Percentiles rank a stretch among this genome's conserved stretches.
phyloP scores from a whole-genome alignment of 2,797 vertebrate species.

The Oryzias sinensis region DNA sequence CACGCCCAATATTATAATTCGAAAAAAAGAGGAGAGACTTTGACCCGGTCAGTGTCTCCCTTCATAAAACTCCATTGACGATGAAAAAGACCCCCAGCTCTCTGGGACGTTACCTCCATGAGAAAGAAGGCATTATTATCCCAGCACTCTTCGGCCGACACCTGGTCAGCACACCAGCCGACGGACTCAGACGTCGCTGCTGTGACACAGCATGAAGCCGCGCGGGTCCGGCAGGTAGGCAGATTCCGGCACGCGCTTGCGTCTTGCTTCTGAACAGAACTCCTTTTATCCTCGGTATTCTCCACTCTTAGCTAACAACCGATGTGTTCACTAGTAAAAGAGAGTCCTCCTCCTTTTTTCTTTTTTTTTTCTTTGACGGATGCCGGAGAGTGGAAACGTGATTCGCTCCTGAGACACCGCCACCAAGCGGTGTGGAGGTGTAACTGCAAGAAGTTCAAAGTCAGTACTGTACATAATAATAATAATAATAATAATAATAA shows the following conservation, averaged over 20 bases:
- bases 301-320: conserved; percentile 27
- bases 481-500: background rate
- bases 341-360: conserved; percentile 27
- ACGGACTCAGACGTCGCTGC: conserved; percentile 49
- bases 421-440: conserved; percentile 47
- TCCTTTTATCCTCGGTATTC: conserved; percentile 41
- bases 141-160: conserved; percentile 48
- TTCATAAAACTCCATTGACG: too few relatives aligned
- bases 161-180: conserved; percentile 54
- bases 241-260: background rate
- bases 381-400: conserved; percentile 9
- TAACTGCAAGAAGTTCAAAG: conserved; percentile 16
- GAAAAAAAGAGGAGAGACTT: too few relatives aligned
- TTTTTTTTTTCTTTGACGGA: conserved; percentile 15
- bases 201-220: conserved; percentile 55
- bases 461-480: too few relatives aligned
- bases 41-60: too few relatives aligned
- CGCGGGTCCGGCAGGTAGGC: background rate
- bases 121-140: conserved; percentile 77
- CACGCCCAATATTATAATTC: too few relatives aligned
- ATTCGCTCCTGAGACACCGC: background rate
- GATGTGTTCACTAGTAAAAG: conserved; percentile 62
- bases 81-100: conserved; percentile 1
- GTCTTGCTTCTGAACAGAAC: conserved; percentile 1
- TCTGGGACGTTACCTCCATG: conserved; percentile 69